Evolutionary conservation across 2,888 invertebrate genomes (phyloP).

Genomic region (Netelia inedita): DNA sequence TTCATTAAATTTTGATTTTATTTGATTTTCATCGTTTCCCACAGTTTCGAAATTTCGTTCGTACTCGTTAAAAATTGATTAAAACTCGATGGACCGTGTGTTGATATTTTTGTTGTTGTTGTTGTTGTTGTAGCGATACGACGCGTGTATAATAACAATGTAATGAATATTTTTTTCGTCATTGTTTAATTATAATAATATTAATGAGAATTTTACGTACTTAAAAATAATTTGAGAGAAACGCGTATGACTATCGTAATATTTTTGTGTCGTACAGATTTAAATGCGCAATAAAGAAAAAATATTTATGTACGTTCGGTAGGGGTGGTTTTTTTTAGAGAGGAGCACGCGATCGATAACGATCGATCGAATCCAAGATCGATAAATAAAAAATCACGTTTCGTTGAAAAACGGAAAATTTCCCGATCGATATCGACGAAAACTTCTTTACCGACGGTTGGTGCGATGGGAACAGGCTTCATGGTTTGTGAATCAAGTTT

Average conservation of each 20-base stretch:
- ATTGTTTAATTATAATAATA: constrained; percentile 39
- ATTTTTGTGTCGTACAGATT: background rate
- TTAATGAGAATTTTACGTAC: constrained; percentile 51
- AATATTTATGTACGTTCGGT: background rate
- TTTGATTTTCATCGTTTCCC: background rate
- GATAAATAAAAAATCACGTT: background rate
- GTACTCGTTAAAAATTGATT: background rate
- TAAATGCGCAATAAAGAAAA: background rate
- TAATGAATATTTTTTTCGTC: constrained; percentile 21
- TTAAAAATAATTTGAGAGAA: constrained; percentile 49
- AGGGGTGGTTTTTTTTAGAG: background rate
- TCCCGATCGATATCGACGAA: background rate
- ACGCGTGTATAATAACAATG: constrained; percentile 6
- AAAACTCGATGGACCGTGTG: background rate
- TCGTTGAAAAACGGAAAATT: background rate
- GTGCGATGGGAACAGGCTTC: too few relatives aligned
- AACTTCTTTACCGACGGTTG: background rate
- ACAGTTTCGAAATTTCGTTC: background rate
- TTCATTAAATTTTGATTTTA: background rate
- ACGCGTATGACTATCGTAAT: constrained; percentile 38
- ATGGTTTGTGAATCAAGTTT: too few relatives aligned
- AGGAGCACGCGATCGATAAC: background rate
- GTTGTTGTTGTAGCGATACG: background rate
- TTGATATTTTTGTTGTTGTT: background rate
- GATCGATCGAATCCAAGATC: background rate